phyloP scores from a whole-genome alignment of 1,140 invertebrate genomes.

The Dolichoris vasculosae region DNA sequence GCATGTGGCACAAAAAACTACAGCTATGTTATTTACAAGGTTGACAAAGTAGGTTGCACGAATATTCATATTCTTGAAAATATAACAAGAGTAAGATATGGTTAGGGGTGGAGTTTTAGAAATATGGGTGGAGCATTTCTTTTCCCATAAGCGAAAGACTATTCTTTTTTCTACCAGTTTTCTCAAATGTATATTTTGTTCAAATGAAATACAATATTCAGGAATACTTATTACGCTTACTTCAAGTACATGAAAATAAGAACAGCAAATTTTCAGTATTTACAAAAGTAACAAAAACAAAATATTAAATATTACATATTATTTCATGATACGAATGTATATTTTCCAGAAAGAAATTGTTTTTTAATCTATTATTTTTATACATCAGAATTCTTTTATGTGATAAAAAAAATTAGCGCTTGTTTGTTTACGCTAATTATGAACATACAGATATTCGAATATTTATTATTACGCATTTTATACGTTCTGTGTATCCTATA shows the following conservation, averaged over 20 bases:
- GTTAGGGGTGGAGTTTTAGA: constrained; percentile 41
- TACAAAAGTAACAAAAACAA: too few relatives aligned
- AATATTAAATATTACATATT: too few relatives aligned
- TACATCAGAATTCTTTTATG: not conserved
- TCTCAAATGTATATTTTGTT: not conserved
- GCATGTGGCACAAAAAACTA: constrained; percentile 11
- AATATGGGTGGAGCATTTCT: constrained; percentile 37
- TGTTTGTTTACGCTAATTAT: not conserved
- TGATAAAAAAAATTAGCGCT: not conserved
- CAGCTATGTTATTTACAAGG: constrained; percentile 34
- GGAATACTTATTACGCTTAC: not conserved
- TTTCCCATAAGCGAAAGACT: not conserved
- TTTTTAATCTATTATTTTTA: not conserved
- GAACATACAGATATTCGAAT: not conserved
- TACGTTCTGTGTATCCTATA: not conserved
- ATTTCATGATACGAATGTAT: too few relatives aligned
- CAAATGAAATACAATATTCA: not conserved
- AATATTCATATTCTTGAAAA: constrained; percentile 3
- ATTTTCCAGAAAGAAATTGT: not conserved
- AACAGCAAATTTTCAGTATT: not conserved
- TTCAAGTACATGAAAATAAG: not conserved
- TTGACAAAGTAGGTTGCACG: constrained; percentile 35
- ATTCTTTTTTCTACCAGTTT: not conserved
- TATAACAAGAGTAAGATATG: constrained; percentile 25
- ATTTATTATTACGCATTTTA: not conserved